Percentiles rank a stretch among this genome's conserved stretches.
These are phyloP conservation scores for Diarsia dahlii DNA, from an alignment of 2,888 invertebrate genomes.

Conservation along the genomic window DNA sequence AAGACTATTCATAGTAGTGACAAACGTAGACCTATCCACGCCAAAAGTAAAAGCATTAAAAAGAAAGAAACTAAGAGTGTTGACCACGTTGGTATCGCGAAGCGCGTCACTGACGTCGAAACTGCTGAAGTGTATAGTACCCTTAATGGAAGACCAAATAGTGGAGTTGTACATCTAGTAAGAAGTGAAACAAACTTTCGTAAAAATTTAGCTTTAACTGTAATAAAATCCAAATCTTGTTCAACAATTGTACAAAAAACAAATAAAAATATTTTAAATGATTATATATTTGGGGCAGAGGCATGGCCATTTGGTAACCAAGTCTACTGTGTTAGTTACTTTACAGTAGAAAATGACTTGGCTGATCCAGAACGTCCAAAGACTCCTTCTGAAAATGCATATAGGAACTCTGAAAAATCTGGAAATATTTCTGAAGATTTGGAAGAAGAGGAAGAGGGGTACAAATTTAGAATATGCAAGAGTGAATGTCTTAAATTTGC, in stretches of 20 bases:
- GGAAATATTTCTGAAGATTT: constrained; percentile 51
- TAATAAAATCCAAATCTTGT: constrained; percentile 75
- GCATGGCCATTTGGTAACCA: constrained; percentile 71
- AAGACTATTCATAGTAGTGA: constrained; percentile 72
- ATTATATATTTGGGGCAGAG: constrained; percentile 78
- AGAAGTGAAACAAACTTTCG: constrained; percentile 71
- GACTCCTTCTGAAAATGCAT: not conserved
- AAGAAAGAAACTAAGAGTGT: not conserved
- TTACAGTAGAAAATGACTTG: constrained; percentile 78
- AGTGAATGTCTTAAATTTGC: constrained; percentile 66
- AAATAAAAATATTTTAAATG: constrained; percentile 71
- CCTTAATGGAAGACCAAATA: constrained; percentile 15
- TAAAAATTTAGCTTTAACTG: constrained; percentile 55
- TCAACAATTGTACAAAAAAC: constrained; percentile 67
- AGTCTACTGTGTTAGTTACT: constrained; percentile 82
- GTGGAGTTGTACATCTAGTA: constrained; percentile 51
- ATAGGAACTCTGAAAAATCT: constrained; percentile 18
- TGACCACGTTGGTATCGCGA: not conserved
- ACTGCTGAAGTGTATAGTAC: not conserved
- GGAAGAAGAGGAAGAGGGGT: constrained; percentile 59
- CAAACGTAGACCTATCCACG: constrained; percentile 52
- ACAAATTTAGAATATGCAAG: constrained; percentile 71
- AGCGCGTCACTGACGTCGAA: not conserved
- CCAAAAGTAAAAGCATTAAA: constrained; percentile 19
- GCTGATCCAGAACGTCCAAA: constrained; percentile 42